Percentiles rank a stretch among this genome's conserved stretches.
phyloP scores from a whole-genome alignment of 2,888 invertebrate genomes.

The Drosophila longiperda region DNA sequence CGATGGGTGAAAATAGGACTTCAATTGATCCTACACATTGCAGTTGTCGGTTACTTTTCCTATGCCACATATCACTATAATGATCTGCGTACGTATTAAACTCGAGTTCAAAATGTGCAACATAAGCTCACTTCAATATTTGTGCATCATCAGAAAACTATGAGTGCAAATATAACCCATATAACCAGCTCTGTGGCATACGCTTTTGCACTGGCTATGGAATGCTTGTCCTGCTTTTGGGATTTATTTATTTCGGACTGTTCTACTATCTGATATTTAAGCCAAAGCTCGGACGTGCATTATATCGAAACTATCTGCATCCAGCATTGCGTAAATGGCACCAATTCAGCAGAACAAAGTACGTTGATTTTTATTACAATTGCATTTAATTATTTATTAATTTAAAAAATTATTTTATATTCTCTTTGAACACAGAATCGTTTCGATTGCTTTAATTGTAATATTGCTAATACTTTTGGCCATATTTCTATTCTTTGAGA shows the following conservation, averaged over 20 bases:
- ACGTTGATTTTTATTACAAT: not conserved
- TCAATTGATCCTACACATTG: conserved; percentile 66
- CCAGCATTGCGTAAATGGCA: conserved; percentile 75
- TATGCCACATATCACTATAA: conserved; percentile 83
- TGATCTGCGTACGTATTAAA: conserved; percentile 67
- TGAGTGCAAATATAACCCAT: conserved; percentile 39
- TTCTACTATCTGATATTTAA: conserved; percentile 89
- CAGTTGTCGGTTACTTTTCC: conserved; percentile 79
- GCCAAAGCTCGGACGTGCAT: conserved; percentile 84
- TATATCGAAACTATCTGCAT: conserved; percentile 61
- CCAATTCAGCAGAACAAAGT: conserved; percentile 77
- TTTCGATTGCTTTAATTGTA: conserved; percentile 85
- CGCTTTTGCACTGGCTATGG: conserved; percentile 89
- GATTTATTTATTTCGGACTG: conserved; percentile 87
- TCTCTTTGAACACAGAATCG: conserved; percentile 84
- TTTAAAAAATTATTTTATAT: not conserved
- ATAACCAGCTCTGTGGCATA: conserved; percentile 68
- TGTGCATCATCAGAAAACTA: conserved; percentile 32
- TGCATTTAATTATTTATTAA: not conserved
- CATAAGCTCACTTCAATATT: not conserved
- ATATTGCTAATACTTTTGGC: conserved; percentile 86
- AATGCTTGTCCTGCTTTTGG: conserved; percentile 88
- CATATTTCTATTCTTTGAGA: conserved; percentile 88
- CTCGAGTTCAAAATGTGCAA: not conserved
- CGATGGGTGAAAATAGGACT: conserved; percentile 48